Evolutionary conservation across 2,888 invertebrate species (phyloP), one percentile per base, ranked within the genome.

Genomic region (Coremacera marginata): DNA sequence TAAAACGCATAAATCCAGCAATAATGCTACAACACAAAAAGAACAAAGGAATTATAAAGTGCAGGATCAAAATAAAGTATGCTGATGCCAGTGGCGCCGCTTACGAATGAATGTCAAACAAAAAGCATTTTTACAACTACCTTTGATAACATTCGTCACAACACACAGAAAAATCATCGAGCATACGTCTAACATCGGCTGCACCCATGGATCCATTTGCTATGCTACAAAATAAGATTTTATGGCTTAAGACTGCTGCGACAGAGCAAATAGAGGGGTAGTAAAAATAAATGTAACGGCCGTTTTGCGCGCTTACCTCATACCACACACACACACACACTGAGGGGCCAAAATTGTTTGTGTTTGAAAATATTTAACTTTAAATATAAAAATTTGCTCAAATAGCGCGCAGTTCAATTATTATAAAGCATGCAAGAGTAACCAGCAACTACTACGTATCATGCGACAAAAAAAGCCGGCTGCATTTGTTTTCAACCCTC

Each of bases 401-500:
- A 4, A 16, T 34, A 31, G 67, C 34, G 19, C 44, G 37, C n/a
- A 63, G 31, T 63, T 63, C 31, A 63, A 34, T 63, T 31, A 63
- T 63, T 63, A 63, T 31, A 31, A 25, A n/a, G 31, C 27, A 8
- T 31, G 16, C 63, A 63, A 31, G 11, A 31, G 31, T 8, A 16
- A n/a, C n/a, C 7, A 55, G 34, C 62, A 11, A 62, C n/a, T 9
- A 31, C 63, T 5, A 31, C 34, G 62, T 76, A 78, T 82, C 84
- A 83, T 84, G 62, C 63, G 44, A 68, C 78, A 75, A 75, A 77
- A 81, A 79, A 74, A 79, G 81, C 80, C 82, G 81, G 82, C 81
- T 82, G 83, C 83, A 80, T 79, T 78, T 81, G 65, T 65, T 83
- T 86, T 85, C 86, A 85, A 86, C 85, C 85, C 85, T 80, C 82